Evolutionary conservation across 2,797 vertebrate genomes (phyloP).

Genomic region (Onychomys arenicola): DNA sequence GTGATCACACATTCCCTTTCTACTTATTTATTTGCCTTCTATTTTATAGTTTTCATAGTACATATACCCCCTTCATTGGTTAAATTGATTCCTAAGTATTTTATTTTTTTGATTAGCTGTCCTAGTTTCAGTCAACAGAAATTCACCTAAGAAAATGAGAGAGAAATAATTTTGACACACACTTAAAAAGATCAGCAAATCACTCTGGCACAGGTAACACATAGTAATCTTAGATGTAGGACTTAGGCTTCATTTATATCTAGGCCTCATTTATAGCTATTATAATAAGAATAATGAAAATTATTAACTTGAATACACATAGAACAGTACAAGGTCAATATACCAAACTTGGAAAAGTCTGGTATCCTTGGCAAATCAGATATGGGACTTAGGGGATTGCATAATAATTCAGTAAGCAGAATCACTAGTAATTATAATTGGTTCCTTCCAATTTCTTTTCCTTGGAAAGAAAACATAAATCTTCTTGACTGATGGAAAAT

Average conservation of each 20-base stretch:
- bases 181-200: conserved; percentile 14
- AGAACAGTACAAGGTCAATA: not conserved
- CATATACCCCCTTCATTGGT: not conserved
- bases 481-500: conserved; percentile 17
- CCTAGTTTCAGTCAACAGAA: not conserved
- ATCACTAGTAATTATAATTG: not conserved
- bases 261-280: not conserved
- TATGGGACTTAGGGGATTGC: not conserved
- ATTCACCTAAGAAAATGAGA: not conserved
- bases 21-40: not conserved
- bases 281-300: conserved; percentile 24
- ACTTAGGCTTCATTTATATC: not conserved
- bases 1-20: not conserved
- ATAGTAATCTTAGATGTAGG: not conserved
- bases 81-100: not conserved
- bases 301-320: not conserved
- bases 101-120: conserved; percentile 21
- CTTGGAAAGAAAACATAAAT: conserved; percentile 21
- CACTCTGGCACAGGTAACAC: not conserved
- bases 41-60: not conserved
- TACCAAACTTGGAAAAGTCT: not conserved
- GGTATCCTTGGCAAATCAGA: not conserved
- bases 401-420: not conserved
- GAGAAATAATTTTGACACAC: not conserved
- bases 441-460: not conserved